Evolutionary conservation across 2,113 vertebrate species (phyloP), one percentile per base, ranked within the genome.

Genomic region (Grus americana): DNA sequence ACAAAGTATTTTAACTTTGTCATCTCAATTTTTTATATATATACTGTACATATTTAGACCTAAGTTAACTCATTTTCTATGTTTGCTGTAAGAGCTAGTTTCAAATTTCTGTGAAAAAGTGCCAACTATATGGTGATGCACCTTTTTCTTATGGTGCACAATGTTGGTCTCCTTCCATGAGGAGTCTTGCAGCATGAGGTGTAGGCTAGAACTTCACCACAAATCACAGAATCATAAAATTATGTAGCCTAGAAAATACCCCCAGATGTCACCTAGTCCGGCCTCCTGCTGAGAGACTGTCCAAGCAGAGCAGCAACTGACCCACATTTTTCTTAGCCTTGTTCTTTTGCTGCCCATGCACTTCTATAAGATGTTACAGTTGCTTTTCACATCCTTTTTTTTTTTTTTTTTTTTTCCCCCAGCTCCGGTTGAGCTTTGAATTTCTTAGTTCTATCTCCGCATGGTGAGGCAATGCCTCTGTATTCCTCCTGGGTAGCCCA

Each of bases 141-240:
- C 19, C 12, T 67, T 57, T 49, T 21, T 24, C 13, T 54, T 49
- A 14, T 0, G 0, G 55, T 19, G 29, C 10, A n/a, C 49, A 52
- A 23, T 3, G 10, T 6, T 61, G 34, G 4, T 38, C 17, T 68
- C 47, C 42, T 75, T 79, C 44, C 21, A 42, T 12, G 38, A 16
- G 42, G 11, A 36, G 21, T 29, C 32, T 57, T 44, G 27, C 11
- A 44, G 19, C 67, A 40, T 15, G 6, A 72, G 22, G 20, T 11
- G 4, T 38, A 72, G 78, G 22, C 36, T 61, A 42, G 40, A 84
- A 57, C 21, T 23, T 91, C 86, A 44, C 26, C 46, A 67, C 24
- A 63, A 49, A 36, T 30, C 42, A 68, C 18, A 70, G 44, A 72
- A 49, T 29, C n/a, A 11, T 62, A 29, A 84, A 75, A 42, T 19